Evolutionary conservation across 2,888 invertebrate species (phyloP).

Genomic region (Temnothorax rugatulus): DNA sequence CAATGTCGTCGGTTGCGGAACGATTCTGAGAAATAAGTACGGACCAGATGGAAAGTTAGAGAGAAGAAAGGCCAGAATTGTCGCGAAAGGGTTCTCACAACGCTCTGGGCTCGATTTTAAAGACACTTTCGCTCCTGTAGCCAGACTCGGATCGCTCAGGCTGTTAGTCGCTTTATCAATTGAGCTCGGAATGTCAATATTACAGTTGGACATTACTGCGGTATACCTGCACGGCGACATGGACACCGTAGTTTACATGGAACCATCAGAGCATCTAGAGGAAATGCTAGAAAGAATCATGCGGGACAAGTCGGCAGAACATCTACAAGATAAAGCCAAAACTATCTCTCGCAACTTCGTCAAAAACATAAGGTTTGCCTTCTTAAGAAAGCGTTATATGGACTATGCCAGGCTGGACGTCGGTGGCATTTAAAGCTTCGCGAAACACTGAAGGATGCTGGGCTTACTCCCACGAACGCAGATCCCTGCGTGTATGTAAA

Average conservation of each 20-base stretch:
- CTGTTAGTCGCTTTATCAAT: not conserved
- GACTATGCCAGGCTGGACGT: not conserved
- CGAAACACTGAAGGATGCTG: not conserved
- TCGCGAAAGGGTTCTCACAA: not conserved
- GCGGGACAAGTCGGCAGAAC: not conserved
- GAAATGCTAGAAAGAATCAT: not conserved
- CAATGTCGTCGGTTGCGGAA: not conserved
- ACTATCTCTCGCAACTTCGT: not conserved
- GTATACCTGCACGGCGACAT: conserved; percentile 1
- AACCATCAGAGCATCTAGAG: not conserved
- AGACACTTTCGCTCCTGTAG: too few species aligned
- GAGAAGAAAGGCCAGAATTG: not conserved
- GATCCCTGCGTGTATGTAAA: not conserved
- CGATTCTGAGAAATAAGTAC: not conserved
- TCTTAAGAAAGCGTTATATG: not conserved
- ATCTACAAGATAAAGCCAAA: not conserved
- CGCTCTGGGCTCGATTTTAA: not conserved
- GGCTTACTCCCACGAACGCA: too few species aligned
- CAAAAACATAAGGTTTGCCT: not conserved
- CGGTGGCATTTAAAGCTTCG: not conserved
- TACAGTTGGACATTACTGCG: not conserved
- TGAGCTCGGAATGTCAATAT: not conserved
- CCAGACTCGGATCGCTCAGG: not conserved
- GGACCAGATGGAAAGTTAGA: not conserved
- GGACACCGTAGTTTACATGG: not conserved